These are phyloP conservation scores for Palythoa grandiflora DNA, from an alignment of 92 coral and sea anemone genomes.

Conservation along the genomic window DNA sequence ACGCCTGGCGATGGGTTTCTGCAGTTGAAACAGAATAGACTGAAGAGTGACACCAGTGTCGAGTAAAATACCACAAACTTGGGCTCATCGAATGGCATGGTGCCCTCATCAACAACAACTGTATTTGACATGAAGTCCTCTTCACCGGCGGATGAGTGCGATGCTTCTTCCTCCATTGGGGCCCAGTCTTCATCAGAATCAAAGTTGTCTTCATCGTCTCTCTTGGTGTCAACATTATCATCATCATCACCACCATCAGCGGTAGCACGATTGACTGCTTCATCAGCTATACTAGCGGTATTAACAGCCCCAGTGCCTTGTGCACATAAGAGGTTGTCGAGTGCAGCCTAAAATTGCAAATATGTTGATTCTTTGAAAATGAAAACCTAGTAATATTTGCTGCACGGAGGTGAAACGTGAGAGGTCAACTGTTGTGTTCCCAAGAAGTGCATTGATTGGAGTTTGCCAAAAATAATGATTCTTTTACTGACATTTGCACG, in stretches of 20 bases:
- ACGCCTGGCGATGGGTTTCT: no score
- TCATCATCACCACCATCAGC: neutral
- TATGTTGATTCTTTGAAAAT: no score
- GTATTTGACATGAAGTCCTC: slow-evolving; percentile 20
- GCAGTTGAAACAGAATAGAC: no score
- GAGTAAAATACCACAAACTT: neutral
- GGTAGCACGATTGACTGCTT: neutral
- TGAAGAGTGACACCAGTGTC: neutral
- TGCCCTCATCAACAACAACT: slow-evolving; percentile 8
- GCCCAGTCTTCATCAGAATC: neutral
- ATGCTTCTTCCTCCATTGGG: neutral
- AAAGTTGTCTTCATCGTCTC: no score
- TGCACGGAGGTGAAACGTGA: neutral
- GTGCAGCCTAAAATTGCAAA: neutral
- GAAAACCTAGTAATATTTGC: neutral
- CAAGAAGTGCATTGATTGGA: neutral
- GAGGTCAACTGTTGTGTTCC: neutral
- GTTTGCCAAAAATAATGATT: slow-evolving; percentile 15
- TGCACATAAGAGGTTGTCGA: neutral
- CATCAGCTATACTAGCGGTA: neutral
- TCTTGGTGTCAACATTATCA: no score
- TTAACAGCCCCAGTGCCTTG: neutral
- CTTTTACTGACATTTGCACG: slow-evolving; percentile 6
- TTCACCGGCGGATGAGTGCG: neutral
- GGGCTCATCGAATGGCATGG: neutral